phyloP scores from a whole-genome alignment of 1,140 invertebrate species.

The Papilio aristodemus region DNA sequence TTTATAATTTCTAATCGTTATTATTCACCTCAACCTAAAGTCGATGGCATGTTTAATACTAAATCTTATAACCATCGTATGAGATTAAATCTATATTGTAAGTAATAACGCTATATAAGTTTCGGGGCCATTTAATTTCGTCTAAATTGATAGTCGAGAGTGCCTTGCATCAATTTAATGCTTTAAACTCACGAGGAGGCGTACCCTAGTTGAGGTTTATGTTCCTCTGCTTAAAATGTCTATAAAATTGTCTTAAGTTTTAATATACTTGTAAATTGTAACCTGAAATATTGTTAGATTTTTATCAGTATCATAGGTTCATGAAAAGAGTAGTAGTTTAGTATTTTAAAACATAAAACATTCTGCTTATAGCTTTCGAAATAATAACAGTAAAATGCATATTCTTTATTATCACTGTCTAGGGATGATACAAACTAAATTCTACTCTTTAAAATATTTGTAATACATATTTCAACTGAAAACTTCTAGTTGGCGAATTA shows the following conservation, averaged over 20 bases:
- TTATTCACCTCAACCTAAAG: not conserved
- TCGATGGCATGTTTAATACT: slow-evolving; percentile 1
- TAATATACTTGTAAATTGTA: not conserved
- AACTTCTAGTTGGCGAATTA: not conserved
- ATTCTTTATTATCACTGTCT: too few species aligned
- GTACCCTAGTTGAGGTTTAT: slow-evolving; percentile 8
- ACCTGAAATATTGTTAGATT: too few species aligned
- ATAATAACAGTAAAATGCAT: too few species aligned
- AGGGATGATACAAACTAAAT: too few species aligned
- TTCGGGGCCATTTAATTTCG: slow-evolving; percentile 17
- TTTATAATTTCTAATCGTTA: not conserved
- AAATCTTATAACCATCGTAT: slow-evolving; percentile 12
- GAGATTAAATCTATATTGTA: slow-evolving; percentile 13
- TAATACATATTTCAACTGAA: not conserved
- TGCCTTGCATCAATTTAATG: slow-evolving; percentile 9
- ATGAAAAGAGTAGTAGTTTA: too few species aligned
- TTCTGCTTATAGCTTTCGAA: too few species aligned
- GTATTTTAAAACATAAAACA: too few species aligned
- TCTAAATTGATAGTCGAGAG: slow-evolving; percentile 4
- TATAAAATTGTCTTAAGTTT: not conserved
- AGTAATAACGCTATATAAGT: slow-evolving; percentile 13
- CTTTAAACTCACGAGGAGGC: not conserved
- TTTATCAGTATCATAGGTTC: too few species aligned
- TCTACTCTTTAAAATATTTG: too few species aligned
- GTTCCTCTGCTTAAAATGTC: not conserved